Evolutionary conservation across 2,888 invertebrate species (phyloP), one percentile per base, ranked within the genome.

Genomic region (Cephalotes varians): DNA sequence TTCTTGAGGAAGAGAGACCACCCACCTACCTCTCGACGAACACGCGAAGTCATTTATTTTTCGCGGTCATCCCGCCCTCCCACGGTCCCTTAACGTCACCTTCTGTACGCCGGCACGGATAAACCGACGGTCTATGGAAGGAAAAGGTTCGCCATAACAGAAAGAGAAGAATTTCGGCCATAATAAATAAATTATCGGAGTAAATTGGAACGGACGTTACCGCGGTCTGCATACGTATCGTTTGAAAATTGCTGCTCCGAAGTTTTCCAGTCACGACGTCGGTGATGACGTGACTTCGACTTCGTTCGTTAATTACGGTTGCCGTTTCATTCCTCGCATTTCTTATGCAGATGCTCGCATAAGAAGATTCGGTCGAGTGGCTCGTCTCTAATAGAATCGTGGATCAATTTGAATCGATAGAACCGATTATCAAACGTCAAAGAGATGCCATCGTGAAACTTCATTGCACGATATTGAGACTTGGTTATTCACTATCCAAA

Each of bases 31-130:
- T 86, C 74, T 31, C 40, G 72, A n/a, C 65, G 73, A 83, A 82
- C 88, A 88, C 87, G 88, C 89, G 54, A 88, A 84, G 82, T 89
- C 87, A 85, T 89, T 89, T 87, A 88, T 89, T 89, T 90, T 86
- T 84, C 87, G 83, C 54, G 67, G 74, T 64, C 51, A 67, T 31
- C 58, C 34, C 44, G 31, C 12, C 25, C 51, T 40, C 28, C 21
- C 34, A 5, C n/a, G 9, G 28, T 21, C 40, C n/a, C 49, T 51
- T 49, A n/a, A 54, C 54, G 40, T 65, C 54, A 65, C 67, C 54
- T 67, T 65, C 37, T 40, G 58, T 37, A 64, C 51, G 31, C 65
- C n/a, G 76, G 15, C 51, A n/a, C 25, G 64, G 40, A 76, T 74
- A 51, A 74, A 74, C 37, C 64, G 9, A 28, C 67, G 54, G 21